These are phyloP conservation scores for Cremastobaeus sp. DNA, from an alignment of 2,888 invertebrate species.

Conservation along the genomic window DNA sequence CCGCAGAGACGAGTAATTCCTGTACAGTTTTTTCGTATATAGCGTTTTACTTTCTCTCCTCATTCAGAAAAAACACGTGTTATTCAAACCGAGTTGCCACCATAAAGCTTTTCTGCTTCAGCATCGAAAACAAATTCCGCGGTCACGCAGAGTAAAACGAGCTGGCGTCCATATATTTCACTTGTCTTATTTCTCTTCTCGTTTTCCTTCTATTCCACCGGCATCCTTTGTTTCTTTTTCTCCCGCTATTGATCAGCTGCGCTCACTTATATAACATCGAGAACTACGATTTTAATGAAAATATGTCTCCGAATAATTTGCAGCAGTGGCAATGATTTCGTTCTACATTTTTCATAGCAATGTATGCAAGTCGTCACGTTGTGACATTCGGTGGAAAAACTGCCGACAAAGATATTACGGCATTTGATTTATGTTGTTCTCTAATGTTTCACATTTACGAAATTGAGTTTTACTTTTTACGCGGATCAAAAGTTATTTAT, in stretches of 20 bases:
- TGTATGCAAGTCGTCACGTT: conserved; percentile 21
- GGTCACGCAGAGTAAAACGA: conserved; percentile 50
- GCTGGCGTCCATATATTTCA: conserved; percentile 54
- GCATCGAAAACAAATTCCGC: conserved; percentile 61
- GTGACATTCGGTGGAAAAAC: conserved; percentile 32
- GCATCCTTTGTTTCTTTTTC: conserved; percentile 23
- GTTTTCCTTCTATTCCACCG: conserved; percentile 30
- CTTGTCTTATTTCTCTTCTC: conserved; percentile 47
- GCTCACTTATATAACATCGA: conserved; percentile 21
- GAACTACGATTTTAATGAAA: conserved; percentile 38
- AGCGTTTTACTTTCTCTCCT: conserved; percentile 27
- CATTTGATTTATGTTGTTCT: conserved; percentile 30
- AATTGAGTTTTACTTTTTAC: conserved; percentile 25
- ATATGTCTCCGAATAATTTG: conserved; percentile 24
- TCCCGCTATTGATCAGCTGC: conserved; percentile 33
- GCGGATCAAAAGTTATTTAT: too few species aligned
- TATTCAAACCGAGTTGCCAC: conserved; percentile 46
- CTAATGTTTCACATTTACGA: conserved; percentile 6
- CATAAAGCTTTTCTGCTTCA: conserved; percentile 59
- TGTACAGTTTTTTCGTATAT: conserved; percentile 35
- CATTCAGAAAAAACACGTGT: conserved; percentile 32
- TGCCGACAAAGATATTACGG: conserved; percentile 28
- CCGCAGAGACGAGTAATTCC: too few species aligned
- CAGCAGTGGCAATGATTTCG: conserved; percentile 8
- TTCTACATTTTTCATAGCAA: conserved; percentile 14